Evolutionary conservation across 1,140 invertebrate genomes (phyloP), one percentile per base, ranked within the genome.

Genomic region (Brachionus rubens): DNA sequence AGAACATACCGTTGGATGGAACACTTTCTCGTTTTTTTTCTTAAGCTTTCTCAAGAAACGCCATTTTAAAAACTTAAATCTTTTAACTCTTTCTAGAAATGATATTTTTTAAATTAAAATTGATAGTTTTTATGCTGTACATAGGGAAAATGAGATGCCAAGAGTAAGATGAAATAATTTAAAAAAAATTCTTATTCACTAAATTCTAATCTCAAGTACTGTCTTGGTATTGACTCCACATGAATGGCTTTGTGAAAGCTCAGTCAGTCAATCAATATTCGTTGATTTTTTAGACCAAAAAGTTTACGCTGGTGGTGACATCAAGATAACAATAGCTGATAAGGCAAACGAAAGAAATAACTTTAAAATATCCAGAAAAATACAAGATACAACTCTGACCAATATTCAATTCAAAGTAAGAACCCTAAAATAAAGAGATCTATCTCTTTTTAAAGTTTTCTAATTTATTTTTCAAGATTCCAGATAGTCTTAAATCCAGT

Each of bases 151-250:
- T n/a, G n/a, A n/a, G n/a, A n/a, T n/a, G n/a, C n/a, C n/a, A n/a
- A n/a, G n/a, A n/a, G n/a, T n/a, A n/a, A n/a, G n/a, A n/a, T n/a
- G n/a, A n/a, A n/a, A n/a, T n/a, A n/a, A n/a, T n/a, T n/a, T n/a
- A n/a, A n/a, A n/a, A n/a, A n/a, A n/a, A n/a, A n/a, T n/a, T n/a
- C n/a, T n/a, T n/a, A n/a, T n/a, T n/a, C n/a, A n/a, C n/a, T n/a
- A n/a, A n/a, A n/a, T 36, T 36, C 3, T 36, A 36, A 5, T 36
- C 33, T 16, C n/a, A 40, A 59, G 54, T n/a, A 33, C 54, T 5
- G 21, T 59, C 19, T 59, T 59, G 54, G 36, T 59, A 33, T 36
- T 36, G 30, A 59, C 54, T 59, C 54, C 54, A 33, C 54, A 59
- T 28, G 54, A 59, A 59, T 59, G 54, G 54, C 33, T 59, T 0